phyloP scores from a whole-genome alignment of 2,797 vertebrate species.

The Halcyon badia region DNA sequence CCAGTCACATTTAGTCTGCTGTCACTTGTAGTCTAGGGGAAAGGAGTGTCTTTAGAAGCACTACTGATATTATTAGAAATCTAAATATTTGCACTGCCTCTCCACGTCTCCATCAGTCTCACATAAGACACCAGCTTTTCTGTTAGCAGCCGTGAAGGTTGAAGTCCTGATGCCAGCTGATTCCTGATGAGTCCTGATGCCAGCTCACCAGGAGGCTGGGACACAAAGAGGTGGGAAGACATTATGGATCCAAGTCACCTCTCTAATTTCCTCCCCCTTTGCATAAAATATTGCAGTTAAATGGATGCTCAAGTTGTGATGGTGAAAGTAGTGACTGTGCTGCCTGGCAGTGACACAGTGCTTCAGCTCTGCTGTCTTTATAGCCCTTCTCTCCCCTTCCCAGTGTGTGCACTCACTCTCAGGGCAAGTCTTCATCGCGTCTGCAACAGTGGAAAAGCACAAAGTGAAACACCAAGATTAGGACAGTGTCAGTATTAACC shows the following conservation, averaged over 20 bases:
- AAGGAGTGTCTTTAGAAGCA: not conserved
- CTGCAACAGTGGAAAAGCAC: not conserved
- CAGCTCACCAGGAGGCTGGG: not conserved
- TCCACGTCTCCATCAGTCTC: not conserved
- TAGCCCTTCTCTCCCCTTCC: not conserved
- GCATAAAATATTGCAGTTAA: not conserved
- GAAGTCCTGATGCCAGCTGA: not conserved
- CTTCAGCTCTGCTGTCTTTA: not conserved
- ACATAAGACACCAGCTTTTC: not conserved
- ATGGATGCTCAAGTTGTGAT: not conserved
- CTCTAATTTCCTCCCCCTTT: not conserved
- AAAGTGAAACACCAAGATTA: not conserved
- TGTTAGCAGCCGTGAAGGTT: not conserved
- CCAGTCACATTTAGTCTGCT: not conserved
- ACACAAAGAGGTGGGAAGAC: not conserved
- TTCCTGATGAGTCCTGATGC: not conserved
- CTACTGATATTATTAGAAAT: constrained; percentile 2
- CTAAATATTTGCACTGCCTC: constrained; percentile 58
- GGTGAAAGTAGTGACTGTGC: not conserved
- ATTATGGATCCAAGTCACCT: not conserved
- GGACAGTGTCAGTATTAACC: not conserved
- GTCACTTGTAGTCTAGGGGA: not conserved
- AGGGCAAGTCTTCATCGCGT: not conserved
- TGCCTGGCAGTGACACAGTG: not conserved
- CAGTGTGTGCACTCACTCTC: accelerated